Base-by-base conservation (phyloP, 2,797 vertebrate genomes). In the Rhyacichthys aspro region DNA sequence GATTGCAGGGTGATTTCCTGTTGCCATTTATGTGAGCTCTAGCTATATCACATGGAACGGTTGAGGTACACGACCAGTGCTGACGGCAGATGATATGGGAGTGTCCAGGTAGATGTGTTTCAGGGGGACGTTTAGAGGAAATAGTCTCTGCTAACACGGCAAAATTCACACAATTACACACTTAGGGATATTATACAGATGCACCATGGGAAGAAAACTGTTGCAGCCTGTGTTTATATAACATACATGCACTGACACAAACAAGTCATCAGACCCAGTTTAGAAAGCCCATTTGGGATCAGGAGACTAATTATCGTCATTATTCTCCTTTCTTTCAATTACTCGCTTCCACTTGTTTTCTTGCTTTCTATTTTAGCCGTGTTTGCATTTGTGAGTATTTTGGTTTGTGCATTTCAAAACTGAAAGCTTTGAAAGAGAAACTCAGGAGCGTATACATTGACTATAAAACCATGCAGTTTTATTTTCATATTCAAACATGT, bases 231-330 rank as follows among this genome's bases (percentile, higher is more conserved):
- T 46, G 59, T 74, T 54, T 72, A 41, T 56, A 60, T 49, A 11
- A 11, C 34, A 60, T 64, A 55, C 47, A 57, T 19, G 5, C 45
- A 28, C 54, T 64, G 50, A 76, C 65, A 58, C 74, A 77, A 60
- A 49, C 68, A 75, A 55, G 59, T 80, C 73, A 80, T 76, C 67
- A 84, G 66, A 63, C 74, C 76, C 67, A 82, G 77, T 91, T 87
- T 86, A 75, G 72, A 89, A 85, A 89, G 84, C 86, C 72, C 81
- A 86, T 92, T 88, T 90, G 80, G 86, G 88, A 91, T 89, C 87
- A 88, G 64, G 90, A 91, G 88, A 91, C 89, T 86, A 93, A 91
- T 93, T 91, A 90, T 84, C 78, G 78, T 89, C 89, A 91, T 91
- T 87, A 84, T 89, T 85, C 87, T 87, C 59, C 70, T 83, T 87